A percentile compares a stretch with the other conserved stretches of the same genome.
Evolutionary conservation across 1,140 invertebrate species (phyloP).

Genomic region (Holcopasites calliopsidis): DNA sequence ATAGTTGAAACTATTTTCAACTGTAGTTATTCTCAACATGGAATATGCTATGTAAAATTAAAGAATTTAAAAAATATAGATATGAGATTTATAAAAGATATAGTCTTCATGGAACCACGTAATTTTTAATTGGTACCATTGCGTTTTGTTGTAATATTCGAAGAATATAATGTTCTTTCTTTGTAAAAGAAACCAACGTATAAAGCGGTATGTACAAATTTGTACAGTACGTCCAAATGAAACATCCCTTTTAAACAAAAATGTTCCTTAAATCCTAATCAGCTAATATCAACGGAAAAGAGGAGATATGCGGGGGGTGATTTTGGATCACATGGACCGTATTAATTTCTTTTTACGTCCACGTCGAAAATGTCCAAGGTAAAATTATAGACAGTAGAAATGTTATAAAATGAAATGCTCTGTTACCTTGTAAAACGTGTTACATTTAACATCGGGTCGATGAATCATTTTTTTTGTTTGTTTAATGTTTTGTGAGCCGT

Average conservation of each 20-base stretch:
- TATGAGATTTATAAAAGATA: too few relatives aligned
- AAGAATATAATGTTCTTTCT: too few relatives aligned
- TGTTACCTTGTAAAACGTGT: conserved; percentile 68
- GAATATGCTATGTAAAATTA: background rate
- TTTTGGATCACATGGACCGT: conserved; percentile 30
- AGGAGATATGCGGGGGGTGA: background rate
- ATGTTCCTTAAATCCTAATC: background rate
- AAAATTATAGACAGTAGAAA: conserved; percentile 65
- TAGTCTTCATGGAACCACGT: too few relatives aligned
- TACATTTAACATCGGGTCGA: conserved; percentile 69
- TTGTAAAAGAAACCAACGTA: too few relatives aligned
- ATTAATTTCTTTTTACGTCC: conserved; percentile 4
- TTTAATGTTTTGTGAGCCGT: conserved; percentile 54
- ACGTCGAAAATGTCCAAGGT: conserved; percentile 48
- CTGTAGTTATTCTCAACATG: background rate
- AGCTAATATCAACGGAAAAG: background rate
- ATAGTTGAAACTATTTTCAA: background rate
- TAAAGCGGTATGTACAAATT: too few relatives aligned
- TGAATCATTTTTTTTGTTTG: conserved; percentile 49
- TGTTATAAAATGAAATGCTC: conserved; percentile 69
- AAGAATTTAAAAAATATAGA: too few relatives aligned
- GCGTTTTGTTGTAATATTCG: too few relatives aligned
- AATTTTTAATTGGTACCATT: too few relatives aligned
- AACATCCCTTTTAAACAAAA: background rate
- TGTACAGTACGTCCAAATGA: background rate